Conservation (phyloP, 2,797 vertebrate species). For the Ctenopoma multispine region DNA sequence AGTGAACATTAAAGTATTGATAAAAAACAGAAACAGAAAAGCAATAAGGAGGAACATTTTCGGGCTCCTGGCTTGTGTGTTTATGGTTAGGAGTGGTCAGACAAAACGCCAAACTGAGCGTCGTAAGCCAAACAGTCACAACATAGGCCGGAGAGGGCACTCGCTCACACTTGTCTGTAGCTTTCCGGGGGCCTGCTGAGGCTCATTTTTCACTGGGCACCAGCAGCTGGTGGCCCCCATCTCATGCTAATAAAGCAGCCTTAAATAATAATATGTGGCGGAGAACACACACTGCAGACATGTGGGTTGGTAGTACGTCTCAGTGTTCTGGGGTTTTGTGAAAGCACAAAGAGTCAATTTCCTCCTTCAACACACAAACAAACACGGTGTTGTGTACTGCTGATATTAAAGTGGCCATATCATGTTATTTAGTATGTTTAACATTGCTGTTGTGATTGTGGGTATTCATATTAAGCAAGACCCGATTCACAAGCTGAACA, state of each 20-base stretch:
- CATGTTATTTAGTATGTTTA: too few relatives aligned
- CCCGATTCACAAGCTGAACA: too few relatives aligned
- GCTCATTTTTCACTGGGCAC: slow-evolving; percentile 76
- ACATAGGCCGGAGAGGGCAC: slow-evolving; percentile 56
- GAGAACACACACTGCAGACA: slow-evolving; percentile 33
- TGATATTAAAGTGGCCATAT: too few relatives aligned
- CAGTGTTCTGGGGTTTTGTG: background rate
- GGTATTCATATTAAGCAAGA: too few relatives aligned
- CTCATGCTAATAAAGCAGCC: slow-evolving; percentile 73
- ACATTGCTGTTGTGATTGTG: too few relatives aligned
- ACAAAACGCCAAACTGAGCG: slow-evolving; percentile 79
- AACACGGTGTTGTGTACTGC: too few relatives aligned
- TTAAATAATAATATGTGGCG: slow-evolving; percentile 47
- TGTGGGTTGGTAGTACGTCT: slow-evolving; percentile 5
- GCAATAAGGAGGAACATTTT: slow-evolving; percentile 27
- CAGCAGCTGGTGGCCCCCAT: slow-evolving; percentile 73
- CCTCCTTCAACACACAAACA: too few relatives aligned
- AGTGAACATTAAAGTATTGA: background rate
- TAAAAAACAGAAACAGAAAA: background rate
- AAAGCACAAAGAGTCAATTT: too few relatives aligned
- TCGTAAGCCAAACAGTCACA: slow-evolving; percentile 60
- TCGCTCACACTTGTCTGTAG: slow-evolving; percentile 57
- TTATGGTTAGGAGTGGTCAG: slow-evolving; percentile 59
- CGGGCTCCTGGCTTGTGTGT: slow-evolving; percentile 39
- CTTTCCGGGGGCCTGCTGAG: slow-evolving; percentile 74